phyloP scores from a whole-genome alignment of 2,888 invertebrate species.

The Glyphotaelius pellucidus region DNA sequence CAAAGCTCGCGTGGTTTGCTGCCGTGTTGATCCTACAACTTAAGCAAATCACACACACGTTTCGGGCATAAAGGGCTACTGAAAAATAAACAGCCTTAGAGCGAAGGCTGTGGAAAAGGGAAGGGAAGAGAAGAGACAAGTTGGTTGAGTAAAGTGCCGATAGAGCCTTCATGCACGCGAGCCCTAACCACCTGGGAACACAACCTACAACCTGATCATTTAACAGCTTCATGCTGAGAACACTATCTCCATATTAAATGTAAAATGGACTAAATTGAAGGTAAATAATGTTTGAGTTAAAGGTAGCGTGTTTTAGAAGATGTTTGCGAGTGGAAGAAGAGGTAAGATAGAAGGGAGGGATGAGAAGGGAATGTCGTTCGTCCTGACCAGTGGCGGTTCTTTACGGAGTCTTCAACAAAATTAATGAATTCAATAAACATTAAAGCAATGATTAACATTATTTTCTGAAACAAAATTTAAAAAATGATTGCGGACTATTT shows the following conservation, averaged over 20 bases:
- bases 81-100: neutral
- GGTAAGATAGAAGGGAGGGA: neutral
- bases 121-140: neutral
- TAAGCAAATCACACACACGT: neutral
- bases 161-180: neutral
- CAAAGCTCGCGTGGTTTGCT: neutral
- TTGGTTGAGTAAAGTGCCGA: neutral
- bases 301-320: neutral
- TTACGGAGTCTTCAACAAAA: no score
- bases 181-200: neutral
- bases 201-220: neutral
- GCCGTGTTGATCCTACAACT: neutral
- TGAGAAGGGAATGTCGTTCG: neutral
- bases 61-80: neutral
- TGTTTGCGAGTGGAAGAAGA: neutral
- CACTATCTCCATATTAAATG: constrained; percentile 2
- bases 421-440: no score
- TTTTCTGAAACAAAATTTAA: no score
- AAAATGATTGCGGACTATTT: no score
- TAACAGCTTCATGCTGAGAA: constrained; percentile 2
- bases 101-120: neutral
- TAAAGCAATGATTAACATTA: no score
- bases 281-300: neutral
- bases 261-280: neutral
- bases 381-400: neutral